Conservation (phyloP, 2,888 invertebrate species). For the Drosophila macrospina region DNA sequence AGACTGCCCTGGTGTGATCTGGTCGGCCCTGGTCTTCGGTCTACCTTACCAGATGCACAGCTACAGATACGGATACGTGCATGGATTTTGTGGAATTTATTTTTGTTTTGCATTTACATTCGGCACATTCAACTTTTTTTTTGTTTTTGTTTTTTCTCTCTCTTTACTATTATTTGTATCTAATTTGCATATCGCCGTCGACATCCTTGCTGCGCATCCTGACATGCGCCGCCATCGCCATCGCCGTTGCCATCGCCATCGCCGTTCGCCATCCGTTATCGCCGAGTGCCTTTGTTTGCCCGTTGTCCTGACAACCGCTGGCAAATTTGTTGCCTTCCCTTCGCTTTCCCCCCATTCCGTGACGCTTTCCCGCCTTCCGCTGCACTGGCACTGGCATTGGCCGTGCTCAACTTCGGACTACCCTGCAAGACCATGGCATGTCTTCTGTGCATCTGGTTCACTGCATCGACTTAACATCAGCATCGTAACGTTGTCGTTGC, state of each 20-base stretch:
- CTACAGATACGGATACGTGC: conserved; percentile 63
- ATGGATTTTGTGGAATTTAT: conserved; percentile 72
- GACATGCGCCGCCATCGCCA: conserved; percentile 55
- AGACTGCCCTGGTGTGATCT: neutral
- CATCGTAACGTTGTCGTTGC: conserved; percentile 33
- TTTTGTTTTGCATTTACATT: conserved; percentile 75
- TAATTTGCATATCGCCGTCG: conserved; percentile 81
- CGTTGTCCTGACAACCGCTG: conserved; percentile 71
- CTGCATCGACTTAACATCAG: conserved; percentile 51
- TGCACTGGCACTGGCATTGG: conserved; percentile 24
- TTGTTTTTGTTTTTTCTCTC: too few relatives aligned
- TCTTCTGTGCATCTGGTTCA: conserved; percentile 69
- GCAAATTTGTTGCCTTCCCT: conserved; percentile 62
- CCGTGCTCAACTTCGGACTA: conserved; percentile 22
- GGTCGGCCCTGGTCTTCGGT: conserved; percentile 6
- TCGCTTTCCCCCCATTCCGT: too few relatives aligned
- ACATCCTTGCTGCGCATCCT: conserved; percentile 64
- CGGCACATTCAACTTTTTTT: conserved; percentile 37
- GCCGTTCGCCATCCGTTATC: conserved; percentile 45
- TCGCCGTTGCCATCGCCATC: conserved; percentile 4
- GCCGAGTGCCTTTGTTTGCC: conserved; percentile 53
- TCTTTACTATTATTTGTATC: conserved; percentile 76
- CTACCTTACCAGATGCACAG: conserved; percentile 61
- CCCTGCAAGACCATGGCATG: conserved; percentile 10
- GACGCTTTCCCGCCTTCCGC: conserved; percentile 25